These are phyloP conservation scores for Drosophila nr. perissopoda DNA, from an alignment of 2,888 invertebrate species.

Conservation along the genomic window DNA sequence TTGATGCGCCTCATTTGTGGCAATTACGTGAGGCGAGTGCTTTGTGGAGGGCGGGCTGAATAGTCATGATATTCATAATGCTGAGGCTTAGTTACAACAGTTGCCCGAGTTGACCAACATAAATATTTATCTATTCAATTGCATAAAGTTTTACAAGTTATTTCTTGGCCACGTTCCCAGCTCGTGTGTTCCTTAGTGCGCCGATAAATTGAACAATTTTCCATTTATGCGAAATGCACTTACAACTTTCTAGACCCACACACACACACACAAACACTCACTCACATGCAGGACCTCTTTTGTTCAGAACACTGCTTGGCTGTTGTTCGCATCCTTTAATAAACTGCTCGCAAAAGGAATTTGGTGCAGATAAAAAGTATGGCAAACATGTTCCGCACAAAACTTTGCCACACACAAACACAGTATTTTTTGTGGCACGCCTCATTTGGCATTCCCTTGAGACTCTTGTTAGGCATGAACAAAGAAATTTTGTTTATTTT, in stretches of 20 bases:
- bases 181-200: slow-evolving; percentile 48
- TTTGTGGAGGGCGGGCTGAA: not conserved
- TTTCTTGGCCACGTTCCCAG: slow-evolving; percentile 23
- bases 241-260: slow-evolving; percentile 44
- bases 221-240: slow-evolving; percentile 72
- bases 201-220: slow-evolving; percentile 72
- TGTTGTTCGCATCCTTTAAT: slow-evolving; percentile 49
- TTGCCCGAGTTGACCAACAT: slow-evolving; percentile 40
- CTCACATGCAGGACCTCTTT: slow-evolving; percentile 25
- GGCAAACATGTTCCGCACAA: slow-evolving; percentile 53
- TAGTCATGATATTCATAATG: slow-evolving; percentile 5
- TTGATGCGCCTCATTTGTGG: slow-evolving; percentile 56
- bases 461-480: slow-evolving; percentile 49
- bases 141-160: slow-evolving; percentile 41
- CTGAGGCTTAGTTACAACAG: slow-evolving; percentile 6
- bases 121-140: slow-evolving; percentile 56
- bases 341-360: slow-evolving; percentile 48
- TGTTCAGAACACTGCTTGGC: slow-evolving; percentile 36
- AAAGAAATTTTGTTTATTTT: slow-evolving; percentile 49
- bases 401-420: slow-evolving; percentile 35
- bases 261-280: slow-evolving; percentile 1
- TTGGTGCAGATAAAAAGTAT: slow-evolving; percentile 50
- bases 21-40: slow-evolving; percentile 24
- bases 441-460: slow-evolving; percentile 6
- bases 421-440: slow-evolving; percentile 35